phyloP scores from a whole-genome alignment of 2,888 invertebrate genomes.

The Celastrina argiolus region DNA sequence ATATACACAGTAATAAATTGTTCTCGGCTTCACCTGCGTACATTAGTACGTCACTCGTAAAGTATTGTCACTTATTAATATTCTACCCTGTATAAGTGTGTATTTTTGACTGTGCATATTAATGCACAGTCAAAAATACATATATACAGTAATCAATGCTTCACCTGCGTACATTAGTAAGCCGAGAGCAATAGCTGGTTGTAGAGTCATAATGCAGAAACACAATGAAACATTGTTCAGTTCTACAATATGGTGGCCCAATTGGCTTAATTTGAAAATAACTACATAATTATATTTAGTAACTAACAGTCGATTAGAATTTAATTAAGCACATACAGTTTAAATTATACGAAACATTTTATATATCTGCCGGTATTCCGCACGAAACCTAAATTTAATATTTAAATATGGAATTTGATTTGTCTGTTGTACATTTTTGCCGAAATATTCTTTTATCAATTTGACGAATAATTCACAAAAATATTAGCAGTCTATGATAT shows the following conservation, averaged over 20 bases:
- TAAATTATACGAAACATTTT: background rate
- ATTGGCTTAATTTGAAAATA: background rate
- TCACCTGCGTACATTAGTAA: too few relatives aligned
- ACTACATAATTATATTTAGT: background rate
- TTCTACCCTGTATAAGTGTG: too few relatives aligned
- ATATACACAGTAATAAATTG: too few relatives aligned
- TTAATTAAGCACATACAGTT: background rate
- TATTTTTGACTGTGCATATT: too few relatives aligned
- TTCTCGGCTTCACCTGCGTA: too few relatives aligned
- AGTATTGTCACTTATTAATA: too few relatives aligned
- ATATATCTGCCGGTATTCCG: background rate
- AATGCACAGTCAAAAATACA: too few relatives aligned
- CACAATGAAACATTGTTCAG: background rate
- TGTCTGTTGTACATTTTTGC: background rate
- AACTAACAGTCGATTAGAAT: background rate
- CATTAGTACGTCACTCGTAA: too few relatives aligned
- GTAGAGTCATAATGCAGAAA: background rate
- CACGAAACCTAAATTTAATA: background rate
- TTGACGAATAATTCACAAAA: background rate
- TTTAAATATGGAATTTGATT: slow-evolving; percentile 11
- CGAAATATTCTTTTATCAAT: too few relatives aligned
- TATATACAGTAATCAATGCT: too few relatives aligned
- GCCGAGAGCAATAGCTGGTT: too few relatives aligned
- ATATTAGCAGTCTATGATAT: background rate
- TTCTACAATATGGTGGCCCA: background rate